Base-by-base conservation (phyloP, 2,888 invertebrate genomes). In the Melanophora roralis region DNA sequence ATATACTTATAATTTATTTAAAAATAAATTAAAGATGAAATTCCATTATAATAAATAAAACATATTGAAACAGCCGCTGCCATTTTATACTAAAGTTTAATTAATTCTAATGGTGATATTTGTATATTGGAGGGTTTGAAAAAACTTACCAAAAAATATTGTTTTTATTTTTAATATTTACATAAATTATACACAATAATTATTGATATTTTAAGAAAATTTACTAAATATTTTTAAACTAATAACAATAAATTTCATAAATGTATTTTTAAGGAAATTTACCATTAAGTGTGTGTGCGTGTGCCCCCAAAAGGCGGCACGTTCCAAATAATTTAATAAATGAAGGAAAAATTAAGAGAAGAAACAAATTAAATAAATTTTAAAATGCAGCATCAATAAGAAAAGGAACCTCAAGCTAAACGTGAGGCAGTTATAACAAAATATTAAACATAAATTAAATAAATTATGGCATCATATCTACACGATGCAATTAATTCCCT, bases 371-470 rank as follows among this genome's bases (percentile, higher is more conserved):
- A 47, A 55, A 2, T 36, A 43, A n/a, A 74, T 36, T 36, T 45
- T 57, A 55, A 43, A 75, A 45, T 55, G 12, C 62, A 55, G 34
- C 60, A 34, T 21, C 16, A 43, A 16, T 57, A 27, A 12, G 19
- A 21, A 57, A 40, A 43, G n/a, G 21, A 9, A 23, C 16, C 34
- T 1, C n/a, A 9, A 49, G 38, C 12, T 47, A 47, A 11, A 68
- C 40, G 51, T 51, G 45, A 59, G 64, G 47, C 76, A 76, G 80
- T 80, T 76, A 81, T 81, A 87, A 88, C 86, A 87, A 87, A 87
- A 88, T 83, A 86, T 78, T 86, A 84, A 85, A 82, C 86, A 88
- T 88, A 88, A 87, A 87, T 88, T 86, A 86, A 88, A 86, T 88
- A 86, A 87, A 87, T 87, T 80, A 86, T 87, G 77, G 82, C 83